Conservation (phyloP, 2,113 vertebrate genomes). For the Natator depressus region DNA sequence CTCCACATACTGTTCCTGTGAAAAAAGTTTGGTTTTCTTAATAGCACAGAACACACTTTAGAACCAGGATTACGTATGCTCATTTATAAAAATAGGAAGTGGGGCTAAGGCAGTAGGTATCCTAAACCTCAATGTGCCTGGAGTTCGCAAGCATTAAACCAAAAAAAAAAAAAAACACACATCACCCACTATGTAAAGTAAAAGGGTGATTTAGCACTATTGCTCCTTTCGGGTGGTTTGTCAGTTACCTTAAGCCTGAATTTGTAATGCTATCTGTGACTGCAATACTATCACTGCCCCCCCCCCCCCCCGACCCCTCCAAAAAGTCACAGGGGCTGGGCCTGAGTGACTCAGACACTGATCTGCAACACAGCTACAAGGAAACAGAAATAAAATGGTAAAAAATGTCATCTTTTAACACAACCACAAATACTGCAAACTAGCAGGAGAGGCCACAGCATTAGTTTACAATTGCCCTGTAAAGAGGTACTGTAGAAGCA, state of each 20-base stretch:
- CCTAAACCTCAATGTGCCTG: not conserved
- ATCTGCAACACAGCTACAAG: not conserved
- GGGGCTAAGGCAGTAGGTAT: not conserved
- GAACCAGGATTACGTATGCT: not conserved
- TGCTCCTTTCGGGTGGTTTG: not conserved
- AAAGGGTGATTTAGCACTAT: not conserved
- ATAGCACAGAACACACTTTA: not conserved
- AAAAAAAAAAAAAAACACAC: not conserved
- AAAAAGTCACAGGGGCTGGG: not conserved
- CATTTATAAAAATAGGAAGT: not conserved
- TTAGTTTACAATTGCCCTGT: not conserved
- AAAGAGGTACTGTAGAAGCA: not conserved
- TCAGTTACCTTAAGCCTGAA: not conserved
- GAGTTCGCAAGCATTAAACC: not conserved
- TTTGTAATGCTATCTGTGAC: not conserved
- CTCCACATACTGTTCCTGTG: not conserved
- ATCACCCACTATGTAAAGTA: not conserved
- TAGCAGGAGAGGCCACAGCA: not conserved
- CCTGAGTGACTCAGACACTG: not conserved
- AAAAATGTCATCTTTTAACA: not conserved
- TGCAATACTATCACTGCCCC: not conserved
- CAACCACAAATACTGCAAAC: accelerated
- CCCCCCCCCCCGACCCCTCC: accelerated
- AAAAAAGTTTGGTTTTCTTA: not conserved
- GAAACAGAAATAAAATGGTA: not conserved